A percentile compares a stretch with the other conserved stretches of the same genome.
phyloP scores from a whole-genome alignment of 2,888 invertebrate genomes.

The Clunio marinus region DNA sequence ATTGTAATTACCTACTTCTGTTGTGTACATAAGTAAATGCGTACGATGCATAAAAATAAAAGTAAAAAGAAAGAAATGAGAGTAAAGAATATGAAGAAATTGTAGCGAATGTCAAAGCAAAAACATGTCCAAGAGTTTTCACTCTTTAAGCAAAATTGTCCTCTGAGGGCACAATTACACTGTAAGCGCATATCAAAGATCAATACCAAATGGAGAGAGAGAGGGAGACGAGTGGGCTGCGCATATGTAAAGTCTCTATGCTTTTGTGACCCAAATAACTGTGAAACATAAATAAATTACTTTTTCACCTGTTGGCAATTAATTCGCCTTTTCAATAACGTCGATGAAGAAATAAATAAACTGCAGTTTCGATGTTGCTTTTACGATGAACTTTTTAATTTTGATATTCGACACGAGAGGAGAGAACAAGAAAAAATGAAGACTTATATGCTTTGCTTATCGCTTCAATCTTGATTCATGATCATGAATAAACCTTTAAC shows the following conservation, averaged over 20 bases:
- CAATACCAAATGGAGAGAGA: slow-evolving; percentile 28
- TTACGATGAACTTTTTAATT: too few species aligned
- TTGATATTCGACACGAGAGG: too few species aligned
- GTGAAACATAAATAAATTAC: slow-evolving; percentile 20
- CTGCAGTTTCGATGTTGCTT: neutral
- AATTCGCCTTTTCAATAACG: slow-evolving; percentile 6
- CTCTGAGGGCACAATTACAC: neutral
- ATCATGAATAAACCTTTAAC: slow-evolving; percentile 1
- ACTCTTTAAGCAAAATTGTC: neutral
- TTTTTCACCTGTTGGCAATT: slow-evolving; percentile 37
- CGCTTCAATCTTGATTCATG: neutral
- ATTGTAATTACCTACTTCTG: too few species aligned
- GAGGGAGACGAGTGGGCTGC: slow-evolving; percentile 34
- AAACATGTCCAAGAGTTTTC: too few species aligned
- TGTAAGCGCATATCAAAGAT: slow-evolving; percentile 19
- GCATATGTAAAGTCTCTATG: neutral
- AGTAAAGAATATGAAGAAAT: too few species aligned
- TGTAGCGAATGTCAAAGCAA: too few species aligned
- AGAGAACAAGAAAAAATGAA: neutral
- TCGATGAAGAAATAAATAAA: slow-evolving; percentile 6
- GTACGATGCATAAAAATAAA: too few species aligned
- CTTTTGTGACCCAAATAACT: slow-evolving; percentile 34
- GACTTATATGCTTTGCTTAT: slow-evolving; percentile 11
- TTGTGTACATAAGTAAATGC: too few species aligned
- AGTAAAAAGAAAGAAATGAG: too few species aligned